phyloP scores from a whole-genome alignment of 2,113 vertebrate species.

The Puma concolor region DNA sequence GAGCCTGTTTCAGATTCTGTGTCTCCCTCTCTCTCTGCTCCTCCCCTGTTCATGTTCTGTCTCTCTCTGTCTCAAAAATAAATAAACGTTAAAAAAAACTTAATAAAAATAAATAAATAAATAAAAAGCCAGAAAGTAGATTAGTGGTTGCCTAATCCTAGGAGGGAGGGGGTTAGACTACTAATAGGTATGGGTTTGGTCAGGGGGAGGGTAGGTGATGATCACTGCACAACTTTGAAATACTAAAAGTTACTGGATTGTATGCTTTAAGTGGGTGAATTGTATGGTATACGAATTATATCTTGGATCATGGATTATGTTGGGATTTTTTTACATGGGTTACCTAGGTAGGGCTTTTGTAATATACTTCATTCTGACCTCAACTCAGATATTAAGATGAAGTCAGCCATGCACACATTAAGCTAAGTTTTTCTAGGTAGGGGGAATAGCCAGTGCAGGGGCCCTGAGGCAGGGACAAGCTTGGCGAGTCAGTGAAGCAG shows the following conservation, averaged over 20 bases:
- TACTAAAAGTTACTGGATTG: not conserved
- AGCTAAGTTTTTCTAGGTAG: not conserved
- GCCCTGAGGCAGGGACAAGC: not conserved
- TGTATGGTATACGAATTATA: conserved; percentile 11
- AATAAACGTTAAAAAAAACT: too few relatives aligned
- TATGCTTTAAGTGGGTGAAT: conserved; percentile 29
- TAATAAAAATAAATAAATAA: too few relatives aligned
- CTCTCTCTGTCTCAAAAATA: too few relatives aligned
- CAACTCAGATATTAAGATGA: not conserved
- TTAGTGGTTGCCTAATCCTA: not conserved
- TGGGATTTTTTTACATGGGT: not conserved
- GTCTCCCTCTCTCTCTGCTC: too few relatives aligned
- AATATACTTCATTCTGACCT: conserved; percentile 3
- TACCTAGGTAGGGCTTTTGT: not conserved
- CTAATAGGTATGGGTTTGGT: not conserved
- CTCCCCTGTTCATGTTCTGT: too few relatives aligned
- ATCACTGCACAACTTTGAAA: not conserved
- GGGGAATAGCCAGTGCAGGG: not conserved
- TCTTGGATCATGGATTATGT: not conserved
- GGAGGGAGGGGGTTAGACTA: not conserved
- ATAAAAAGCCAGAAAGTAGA: not conserved
- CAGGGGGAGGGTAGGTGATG: not conserved
- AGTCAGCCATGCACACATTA: not conserved
- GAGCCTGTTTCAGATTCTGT: too few relatives aligned
- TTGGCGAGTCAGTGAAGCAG: not conserved